Evolutionary conservation across 2,797 vertebrate genomes (phyloP).

Genomic region (Acipenser oxyrinchus): DNA sequence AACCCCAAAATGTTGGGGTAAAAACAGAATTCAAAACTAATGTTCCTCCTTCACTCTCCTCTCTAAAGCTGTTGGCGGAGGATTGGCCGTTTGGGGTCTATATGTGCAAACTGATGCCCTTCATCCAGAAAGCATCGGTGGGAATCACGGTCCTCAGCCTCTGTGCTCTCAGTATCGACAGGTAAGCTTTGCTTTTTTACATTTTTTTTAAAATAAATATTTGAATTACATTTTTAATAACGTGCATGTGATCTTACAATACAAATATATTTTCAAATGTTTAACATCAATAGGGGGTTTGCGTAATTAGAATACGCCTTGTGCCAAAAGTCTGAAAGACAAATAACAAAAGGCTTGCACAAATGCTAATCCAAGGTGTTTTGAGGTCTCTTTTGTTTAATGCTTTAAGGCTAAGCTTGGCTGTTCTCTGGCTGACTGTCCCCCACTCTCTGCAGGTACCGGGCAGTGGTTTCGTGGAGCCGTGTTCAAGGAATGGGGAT

Average conservation of each 20-base stretch:
- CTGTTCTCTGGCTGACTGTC: background rate
- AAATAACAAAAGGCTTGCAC: too few species aligned
- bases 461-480: conserved; percentile 81
- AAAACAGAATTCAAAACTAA: background rate
- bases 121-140: conserved; percentile 80
- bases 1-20: background rate
- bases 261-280: too few species aligned
- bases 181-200: conserved; percentile 45
- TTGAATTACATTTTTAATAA: too few species aligned
- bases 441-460: conserved; percentile 54
- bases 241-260: too few species aligned
- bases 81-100: conserved; percentile 80
- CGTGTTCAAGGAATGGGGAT: conserved; percentile 81
- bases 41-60: background rate
- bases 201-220: too few species aligned
- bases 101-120: conserved; percentile 75
- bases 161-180: conserved; percentile 79
- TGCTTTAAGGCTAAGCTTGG: too few species aligned
- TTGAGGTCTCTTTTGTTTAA: background rate
- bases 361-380: background rate
- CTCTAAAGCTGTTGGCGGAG: conserved; percentile 64
- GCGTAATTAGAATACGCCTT: too few species aligned
- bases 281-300: too few species aligned
- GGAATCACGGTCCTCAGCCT: conserved; percentile 83
- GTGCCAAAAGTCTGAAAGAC: too few species aligned